Evolutionary conservation across 2,888 invertebrate genomes (phyloP).

Genomic region (Phengaris alcon): DNA sequence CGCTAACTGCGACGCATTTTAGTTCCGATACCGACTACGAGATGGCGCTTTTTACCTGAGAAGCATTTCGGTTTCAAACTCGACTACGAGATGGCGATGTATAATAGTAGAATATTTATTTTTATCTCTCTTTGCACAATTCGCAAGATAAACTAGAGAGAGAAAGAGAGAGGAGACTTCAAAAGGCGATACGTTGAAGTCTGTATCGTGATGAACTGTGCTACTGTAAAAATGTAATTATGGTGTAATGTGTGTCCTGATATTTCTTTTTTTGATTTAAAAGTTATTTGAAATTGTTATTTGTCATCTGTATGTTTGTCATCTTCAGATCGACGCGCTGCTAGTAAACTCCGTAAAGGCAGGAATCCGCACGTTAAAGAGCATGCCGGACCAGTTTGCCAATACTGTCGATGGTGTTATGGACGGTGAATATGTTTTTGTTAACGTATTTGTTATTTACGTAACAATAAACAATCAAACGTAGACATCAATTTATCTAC

Average conservation of each 20-base stretch:
- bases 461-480: too few relatives aligned
- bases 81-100: neutral
- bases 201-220: too few relatives aligned
- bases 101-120: neutral
- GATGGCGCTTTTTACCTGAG: neutral
- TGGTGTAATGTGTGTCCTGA: too few relatives aligned
- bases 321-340: slow-evolving; percentile 80
- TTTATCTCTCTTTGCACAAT: neutral
- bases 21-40: neutral
- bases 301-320: neutral
- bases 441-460: too few relatives aligned
- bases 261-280: too few relatives aligned
- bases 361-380: slow-evolving; percentile 91
- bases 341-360: slow-evolving; percentile 89
- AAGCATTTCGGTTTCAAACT: neutral
- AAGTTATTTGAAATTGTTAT: too few relatives aligned
- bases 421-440: slow-evolving; percentile 76
- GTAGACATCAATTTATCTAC: too few relatives aligned
- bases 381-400: slow-evolving; percentile 92
- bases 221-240: too few relatives aligned
- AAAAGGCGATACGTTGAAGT: too few relatives aligned
- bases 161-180: too few relatives aligned
- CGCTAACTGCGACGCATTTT: neutral
- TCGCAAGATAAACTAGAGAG: neutral
- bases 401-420: slow-evolving; percentile 91